phyloP scores from a whole-genome alignment of 2,797 vertebrate genomes.

The Gouania willdenowi region DNA sequence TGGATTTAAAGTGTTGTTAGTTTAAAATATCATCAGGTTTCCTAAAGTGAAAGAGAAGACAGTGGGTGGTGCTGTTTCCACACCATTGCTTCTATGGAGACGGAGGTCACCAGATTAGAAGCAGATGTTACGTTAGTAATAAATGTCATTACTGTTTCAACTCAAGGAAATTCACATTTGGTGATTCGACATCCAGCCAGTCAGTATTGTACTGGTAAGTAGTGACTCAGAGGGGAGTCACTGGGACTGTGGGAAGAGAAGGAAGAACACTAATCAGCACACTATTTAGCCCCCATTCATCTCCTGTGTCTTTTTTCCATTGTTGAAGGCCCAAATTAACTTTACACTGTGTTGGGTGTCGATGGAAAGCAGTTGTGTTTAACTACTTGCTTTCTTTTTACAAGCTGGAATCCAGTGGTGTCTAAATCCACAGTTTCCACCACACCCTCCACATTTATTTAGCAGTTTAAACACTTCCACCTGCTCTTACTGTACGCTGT shows the following conservation, averaged over 20 bases:
- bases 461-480: conserved; percentile 36
- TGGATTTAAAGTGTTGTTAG: too few species aligned
- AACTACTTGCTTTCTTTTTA: conserved; percentile 36
- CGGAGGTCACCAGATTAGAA: conserved; percentile 4
- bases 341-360: conserved; percentile 5
- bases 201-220: conserved; percentile 37
- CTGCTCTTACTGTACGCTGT: conserved; percentile 31
- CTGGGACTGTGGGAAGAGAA: too few species aligned
- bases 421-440: conserved; percentile 37
- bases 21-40: too few species aligned
- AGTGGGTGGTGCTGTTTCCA: neutral
- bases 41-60: conserved; percentile 9
- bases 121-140: conserved; percentile 7
- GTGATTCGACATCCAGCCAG: conserved; percentile 9
- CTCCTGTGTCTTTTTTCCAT: neutral
- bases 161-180: conserved; percentile 12
- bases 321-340: neutral
- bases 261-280: too few species aligned
- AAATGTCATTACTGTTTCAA: conserved; percentile 9
- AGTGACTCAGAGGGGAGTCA: conserved; percentile 40
- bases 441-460: conserved; percentile 30
- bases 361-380: conserved; percentile 19
- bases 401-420: conserved; percentile 41
- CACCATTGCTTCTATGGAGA: conserved; percentile 10
- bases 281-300: too few species aligned